Conservation (phyloP, 1,140 invertebrate species). For the Drosophila repletoides region DNA sequence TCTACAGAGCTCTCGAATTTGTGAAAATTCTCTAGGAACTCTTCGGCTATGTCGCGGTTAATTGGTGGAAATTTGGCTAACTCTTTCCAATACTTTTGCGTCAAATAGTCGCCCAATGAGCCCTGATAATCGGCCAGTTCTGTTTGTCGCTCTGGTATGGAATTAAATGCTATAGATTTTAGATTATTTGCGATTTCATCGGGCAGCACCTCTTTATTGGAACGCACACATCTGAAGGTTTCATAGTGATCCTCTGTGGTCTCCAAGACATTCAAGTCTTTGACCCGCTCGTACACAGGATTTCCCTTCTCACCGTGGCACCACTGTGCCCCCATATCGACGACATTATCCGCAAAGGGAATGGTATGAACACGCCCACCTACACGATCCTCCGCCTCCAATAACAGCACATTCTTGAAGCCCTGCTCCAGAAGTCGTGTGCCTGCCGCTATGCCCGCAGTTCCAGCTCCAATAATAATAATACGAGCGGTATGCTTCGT, state of each 20-base stretch:
- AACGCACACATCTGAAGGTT: constrained; percentile 73
- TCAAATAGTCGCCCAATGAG: constrained; percentile 83
- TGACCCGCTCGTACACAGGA: constrained; percentile 86
- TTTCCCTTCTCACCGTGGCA: constrained; percentile 91
- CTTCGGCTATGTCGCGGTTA: constrained; percentile 64
- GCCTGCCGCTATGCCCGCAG: constrained; percentile 85
- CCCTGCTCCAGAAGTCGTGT: constrained; percentile 83
- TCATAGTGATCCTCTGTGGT: constrained; percentile 53
- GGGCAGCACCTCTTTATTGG: constrained; percentile 76
- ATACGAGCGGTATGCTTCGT: constrained; percentile 69
- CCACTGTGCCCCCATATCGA: constrained; percentile 91
- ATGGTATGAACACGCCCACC: constrained; percentile 88
- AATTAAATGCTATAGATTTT: constrained; percentile 53
- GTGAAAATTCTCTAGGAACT: constrained; percentile 83
- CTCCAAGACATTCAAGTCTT: constrained; percentile 84
- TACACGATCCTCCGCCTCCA: constrained; percentile 88
- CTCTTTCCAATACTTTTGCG: constrained; percentile 73
- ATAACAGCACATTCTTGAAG: constrained; percentile 83
- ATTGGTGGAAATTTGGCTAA: constrained; percentile 51
- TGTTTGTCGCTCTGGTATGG: constrained; percentile 59
- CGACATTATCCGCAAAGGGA: constrained; percentile 84
- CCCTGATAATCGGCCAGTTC: constrained; percentile 63
- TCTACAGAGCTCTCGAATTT: constrained; percentile 84
- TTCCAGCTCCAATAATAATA: constrained; percentile 85
- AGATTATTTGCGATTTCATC: constrained; percentile 53